Base-by-base conservation (phyloP, 2,888 invertebrate genomes). In the Dryocosmus kuriphilus region DNA sequence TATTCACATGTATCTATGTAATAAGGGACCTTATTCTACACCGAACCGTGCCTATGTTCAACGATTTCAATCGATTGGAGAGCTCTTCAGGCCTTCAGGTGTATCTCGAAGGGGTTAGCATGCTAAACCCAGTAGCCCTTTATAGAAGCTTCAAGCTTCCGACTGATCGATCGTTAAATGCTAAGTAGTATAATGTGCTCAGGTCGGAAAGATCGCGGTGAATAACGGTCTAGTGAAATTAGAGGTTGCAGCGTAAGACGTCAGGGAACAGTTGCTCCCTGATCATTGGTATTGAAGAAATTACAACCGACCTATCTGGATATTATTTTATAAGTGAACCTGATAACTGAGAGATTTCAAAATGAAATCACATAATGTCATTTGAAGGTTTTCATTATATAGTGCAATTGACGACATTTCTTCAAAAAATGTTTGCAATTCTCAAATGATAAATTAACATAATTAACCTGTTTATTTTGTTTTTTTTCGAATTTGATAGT, bases 231-330 rank as follows among this genome's bases (percentile, higher is more conserved):
- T 76, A 73, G 81, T 76, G 81, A 78, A 82, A 80, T 82, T 81
- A 76, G 82, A 78, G 80, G 71, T 73, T 51, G n/a, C 7, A 19
- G n/a, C n/a, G 8, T 82, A 83, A 83, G 80, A 83, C 76, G 80
- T 82, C 79, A 83, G 80, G 82, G 82, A 79, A 79, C 78, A 83
- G n/a, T 51, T 51, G n/a, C n/a, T 51, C n/a, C 51, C n/a, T 51
- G 51, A 51, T n/a, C 8, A 51, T 51, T 51, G n/a, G 7, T n/a
- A 51, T 51, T 51, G 8, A 51, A 51, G 8, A 51, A 51, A 51
- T 51, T n/a, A n/a, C n/a, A 51, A 4, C 8, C n/a, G n/a, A 46
- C 19, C 46, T 19, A 19, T 46, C 19, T 6, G 0, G 0, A 51
- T 19, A 8, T 8, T 51, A n/a, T 51, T n/a, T n/a, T n/a, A n/a